Evolutionary conservation across 2,797 vertebrate species (phyloP).

Genomic region (Alosa sapidissima): DNA sequence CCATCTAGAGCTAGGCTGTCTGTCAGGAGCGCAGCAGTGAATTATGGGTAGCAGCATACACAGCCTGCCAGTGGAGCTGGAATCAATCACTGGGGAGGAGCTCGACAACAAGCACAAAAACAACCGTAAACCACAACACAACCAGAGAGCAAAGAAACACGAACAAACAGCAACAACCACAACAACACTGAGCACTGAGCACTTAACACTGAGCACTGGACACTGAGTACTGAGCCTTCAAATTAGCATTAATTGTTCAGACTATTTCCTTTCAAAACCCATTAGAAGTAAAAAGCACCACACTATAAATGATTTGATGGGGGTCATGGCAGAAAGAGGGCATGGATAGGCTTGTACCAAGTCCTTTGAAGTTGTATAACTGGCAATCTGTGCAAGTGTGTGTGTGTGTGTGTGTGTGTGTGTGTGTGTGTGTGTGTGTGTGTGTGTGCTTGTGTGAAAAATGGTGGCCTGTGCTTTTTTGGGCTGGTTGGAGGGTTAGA

Average conservation of each 20-base stretch:
- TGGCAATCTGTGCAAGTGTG: too few species aligned
- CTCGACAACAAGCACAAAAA: constrained; percentile 36
- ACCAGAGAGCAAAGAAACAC: constrained; percentile 28
- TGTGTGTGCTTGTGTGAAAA: too few species aligned
- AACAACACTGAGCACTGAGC: not conserved
- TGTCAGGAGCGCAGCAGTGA: constrained; percentile 48
- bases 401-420: too few species aligned
- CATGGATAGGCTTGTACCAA: too few species aligned
- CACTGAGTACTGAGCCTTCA: not conserved
- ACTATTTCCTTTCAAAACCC: not conserved
- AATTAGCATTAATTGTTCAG: not conserved
- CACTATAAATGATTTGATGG: not conserved
- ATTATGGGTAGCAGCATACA: constrained; percentile 55
- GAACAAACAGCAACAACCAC: not conserved
- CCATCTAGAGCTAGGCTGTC: constrained; percentile 52
- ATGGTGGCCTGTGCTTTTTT: not conserved
- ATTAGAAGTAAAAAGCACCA: not conserved
- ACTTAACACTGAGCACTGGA: too few species aligned
- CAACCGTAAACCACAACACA: constrained; percentile 28
- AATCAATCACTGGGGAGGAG: constrained; percentile 70
- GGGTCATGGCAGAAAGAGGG: not conserved
- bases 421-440: not conserved
- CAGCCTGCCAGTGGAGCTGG: constrained; percentile 48
- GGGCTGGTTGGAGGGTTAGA: not conserved
- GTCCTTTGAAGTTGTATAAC: too few species aligned